Conservation (phyloP, 2,113 vertebrate species). For the Centropristis striata region DNA sequence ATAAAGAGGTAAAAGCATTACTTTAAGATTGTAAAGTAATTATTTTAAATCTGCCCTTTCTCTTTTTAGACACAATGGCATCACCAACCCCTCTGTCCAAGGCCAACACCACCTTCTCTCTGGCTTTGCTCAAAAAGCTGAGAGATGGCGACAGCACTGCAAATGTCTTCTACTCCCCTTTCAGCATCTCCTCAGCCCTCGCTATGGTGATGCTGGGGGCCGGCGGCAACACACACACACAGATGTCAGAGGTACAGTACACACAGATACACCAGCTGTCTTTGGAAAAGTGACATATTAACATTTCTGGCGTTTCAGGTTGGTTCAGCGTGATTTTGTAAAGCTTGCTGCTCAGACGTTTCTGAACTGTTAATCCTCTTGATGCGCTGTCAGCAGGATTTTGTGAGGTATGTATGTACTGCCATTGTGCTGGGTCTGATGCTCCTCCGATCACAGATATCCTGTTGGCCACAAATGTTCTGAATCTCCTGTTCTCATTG, state of each 20-base stretch:
- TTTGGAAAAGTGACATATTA: neutral
- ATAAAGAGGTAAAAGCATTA: neutral
- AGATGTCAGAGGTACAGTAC: constrained; percentile 90
- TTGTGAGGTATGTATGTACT: no score
- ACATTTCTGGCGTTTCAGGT: neutral
- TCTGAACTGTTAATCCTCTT: no score
- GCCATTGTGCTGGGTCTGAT: no score
- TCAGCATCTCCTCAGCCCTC: constrained; percentile 90
- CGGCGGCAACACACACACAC: constrained; percentile 85
- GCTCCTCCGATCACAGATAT: no score
- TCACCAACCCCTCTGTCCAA: constrained; percentile 50
- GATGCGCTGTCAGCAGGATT: no score
- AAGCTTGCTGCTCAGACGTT: no score
- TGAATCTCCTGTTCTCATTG: no score
- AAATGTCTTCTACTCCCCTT: constrained; percentile 89
- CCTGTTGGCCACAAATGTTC: no score
- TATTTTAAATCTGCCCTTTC: neutral
- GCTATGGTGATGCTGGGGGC: constrained; percentile 89
- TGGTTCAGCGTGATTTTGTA: no score
- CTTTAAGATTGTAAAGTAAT: neutral
- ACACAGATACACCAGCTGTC: neutral
- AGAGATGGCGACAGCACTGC: constrained; percentile 56
- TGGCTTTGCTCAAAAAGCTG: constrained; percentile 87
- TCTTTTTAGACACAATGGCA: constrained; percentile 63
- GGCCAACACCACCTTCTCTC: constrained; percentile 88